Conservation (phyloP, 2,888 invertebrate genomes). For the Penaeus monodon region DNA sequence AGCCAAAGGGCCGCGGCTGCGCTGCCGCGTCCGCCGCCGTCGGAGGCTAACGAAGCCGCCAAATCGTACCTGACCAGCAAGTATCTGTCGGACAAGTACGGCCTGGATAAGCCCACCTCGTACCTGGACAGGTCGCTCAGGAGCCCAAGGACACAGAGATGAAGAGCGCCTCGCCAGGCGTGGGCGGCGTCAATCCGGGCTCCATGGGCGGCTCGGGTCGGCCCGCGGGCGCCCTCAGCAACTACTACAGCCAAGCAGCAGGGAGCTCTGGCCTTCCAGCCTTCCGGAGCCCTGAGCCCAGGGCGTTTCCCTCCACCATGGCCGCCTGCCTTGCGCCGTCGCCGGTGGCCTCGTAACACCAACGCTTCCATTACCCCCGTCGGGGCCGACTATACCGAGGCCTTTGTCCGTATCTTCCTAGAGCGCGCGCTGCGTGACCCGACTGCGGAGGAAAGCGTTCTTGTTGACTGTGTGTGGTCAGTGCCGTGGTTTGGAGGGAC, state of each 20-base stretch:
- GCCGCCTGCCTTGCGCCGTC: conserved; percentile 59
- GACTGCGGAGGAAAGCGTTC: background rate
- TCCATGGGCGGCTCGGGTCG: conserved; percentile 53
- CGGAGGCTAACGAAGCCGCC: conserved; percentile 59
- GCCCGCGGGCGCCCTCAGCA: conserved; percentile 54
- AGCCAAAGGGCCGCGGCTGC: conserved; percentile 55
- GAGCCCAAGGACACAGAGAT: conserved; percentile 63
- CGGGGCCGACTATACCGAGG: conserved; percentile 58
- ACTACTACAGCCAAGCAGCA: conserved; percentile 62
- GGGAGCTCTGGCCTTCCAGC: conserved; percentile 61
- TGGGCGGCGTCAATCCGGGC: conserved; percentile 13
- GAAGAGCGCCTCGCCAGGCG: conserved; percentile 62
- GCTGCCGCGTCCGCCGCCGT: conserved; percentile 40
- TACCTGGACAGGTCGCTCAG: conserved; percentile 55
- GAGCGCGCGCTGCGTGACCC: background rate
- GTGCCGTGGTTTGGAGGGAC: background rate
- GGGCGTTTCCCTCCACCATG: conserved; percentile 56
- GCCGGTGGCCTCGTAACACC: conserved; percentile 58
- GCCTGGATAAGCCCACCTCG: conserved; percentile 49
- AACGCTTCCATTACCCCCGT: conserved; percentile 61
- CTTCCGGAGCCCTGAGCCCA: conserved; percentile 58
- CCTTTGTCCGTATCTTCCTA: conserved; percentile 62
- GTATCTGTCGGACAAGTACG: conserved; percentile 56
- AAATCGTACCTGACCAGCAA: conserved; percentile 58
- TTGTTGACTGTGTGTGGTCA: background rate